A percentile compares a stretch with the other conserved stretches of the same genome.
Evolutionary conservation across 2,113 vertebrate genomes (phyloP).

Genomic region (Dicerorhinus sumatrensis): DNA sequence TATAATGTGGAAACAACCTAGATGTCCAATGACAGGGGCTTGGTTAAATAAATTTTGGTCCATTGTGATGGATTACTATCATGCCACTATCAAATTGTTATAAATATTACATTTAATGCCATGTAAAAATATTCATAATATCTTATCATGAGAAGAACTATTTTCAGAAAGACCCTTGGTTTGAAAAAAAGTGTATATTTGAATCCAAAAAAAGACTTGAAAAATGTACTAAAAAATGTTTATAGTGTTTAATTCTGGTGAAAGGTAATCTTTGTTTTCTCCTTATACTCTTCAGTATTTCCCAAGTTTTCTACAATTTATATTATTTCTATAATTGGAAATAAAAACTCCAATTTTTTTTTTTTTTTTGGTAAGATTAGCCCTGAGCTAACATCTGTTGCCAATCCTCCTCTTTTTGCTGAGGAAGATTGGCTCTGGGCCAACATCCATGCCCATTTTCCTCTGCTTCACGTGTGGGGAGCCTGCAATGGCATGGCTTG

Average conservation of each 20-base stretch:
- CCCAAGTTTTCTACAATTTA: neutral
- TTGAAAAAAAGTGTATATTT: neutral
- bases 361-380: too few species aligned
- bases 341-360: neutral
- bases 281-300: neutral
- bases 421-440: too few species aligned
- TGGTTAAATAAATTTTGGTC: neutral
- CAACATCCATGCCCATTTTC: too few species aligned
- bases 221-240: neutral
- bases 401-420: too few species aligned
- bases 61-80: neutral
- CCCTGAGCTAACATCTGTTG: too few species aligned
- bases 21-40: neutral
- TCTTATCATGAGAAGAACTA: neutral
- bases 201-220: neutral
- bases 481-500: too few species aligned
- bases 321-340: slow-evolving; percentile 24
- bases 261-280: slow-evolving; percentile 9
- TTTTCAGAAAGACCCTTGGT: slow-evolving; percentile 38
- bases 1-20: neutral
- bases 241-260: neutral
- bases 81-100: neutral
- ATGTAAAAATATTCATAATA: neutral
- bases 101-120: neutral
- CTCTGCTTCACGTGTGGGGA: too few species aligned